phyloP scores from a whole-genome alignment of 35 echinoderm and acorn worm genomes.

The Holothuria glaberrima region DNA sequence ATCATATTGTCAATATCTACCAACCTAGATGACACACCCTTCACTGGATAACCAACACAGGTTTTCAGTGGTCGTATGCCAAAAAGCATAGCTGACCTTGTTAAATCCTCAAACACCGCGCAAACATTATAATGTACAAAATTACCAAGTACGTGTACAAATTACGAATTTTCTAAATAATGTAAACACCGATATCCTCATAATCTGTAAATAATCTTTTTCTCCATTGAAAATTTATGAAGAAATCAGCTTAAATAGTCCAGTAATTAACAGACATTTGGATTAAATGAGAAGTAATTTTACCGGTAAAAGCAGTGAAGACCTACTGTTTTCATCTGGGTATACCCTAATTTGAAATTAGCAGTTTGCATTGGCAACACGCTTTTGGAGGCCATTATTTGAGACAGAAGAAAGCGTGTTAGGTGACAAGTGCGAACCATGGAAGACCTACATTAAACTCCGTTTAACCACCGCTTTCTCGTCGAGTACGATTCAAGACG shows the following conservation, averaged over 20 bases:
- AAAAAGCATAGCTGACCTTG: slow-evolving; percentile 49
- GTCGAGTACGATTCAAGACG: too few species aligned
- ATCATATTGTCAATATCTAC: too few species aligned
- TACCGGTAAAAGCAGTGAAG: too few species aligned
- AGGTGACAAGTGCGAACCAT: slow-evolving; percentile 17
- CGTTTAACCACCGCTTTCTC: not conserved
- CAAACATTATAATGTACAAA: slow-evolving; percentile 48
- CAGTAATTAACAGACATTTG: too few species aligned
- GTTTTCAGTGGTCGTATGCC: slow-evolving; percentile 17
- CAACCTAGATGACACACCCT: not conserved
- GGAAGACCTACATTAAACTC: not conserved
- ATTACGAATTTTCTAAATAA: not conserved
- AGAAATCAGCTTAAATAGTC: too few species aligned
- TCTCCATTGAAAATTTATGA: too few species aligned
- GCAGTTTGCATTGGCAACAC: slow-evolving; percentile 41
- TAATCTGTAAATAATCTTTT: too few species aligned
- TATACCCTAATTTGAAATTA: slow-evolving; percentile 7
- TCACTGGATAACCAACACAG: not conserved
- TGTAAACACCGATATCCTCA: too few species aligned
- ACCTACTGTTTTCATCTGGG: too few species aligned
- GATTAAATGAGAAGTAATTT: too few species aligned
- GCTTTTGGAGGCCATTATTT: slow-evolving; percentile 42
- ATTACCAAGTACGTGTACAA: slow-evolving; percentile 15
- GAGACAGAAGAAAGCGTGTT: slow-evolving; percentile 37
- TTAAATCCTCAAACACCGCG: not conserved